Evolutionary conservation across 2,888 invertebrate species (phyloP), one percentile per base, ranked within the genome.

Genomic region (Scaptomyza reducta): DNA sequence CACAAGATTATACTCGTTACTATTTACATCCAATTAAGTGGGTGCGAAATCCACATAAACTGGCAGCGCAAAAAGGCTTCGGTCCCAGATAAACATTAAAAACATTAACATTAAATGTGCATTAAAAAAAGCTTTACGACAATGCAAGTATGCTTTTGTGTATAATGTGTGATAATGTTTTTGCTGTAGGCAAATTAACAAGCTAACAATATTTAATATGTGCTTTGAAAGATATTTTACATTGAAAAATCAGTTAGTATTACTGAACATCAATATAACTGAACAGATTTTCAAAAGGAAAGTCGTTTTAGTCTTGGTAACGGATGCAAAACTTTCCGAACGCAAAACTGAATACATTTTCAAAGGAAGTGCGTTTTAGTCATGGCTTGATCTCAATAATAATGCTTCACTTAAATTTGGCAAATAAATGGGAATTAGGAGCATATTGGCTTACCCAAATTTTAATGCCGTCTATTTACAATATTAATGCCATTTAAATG

Each of bases 11-110:
- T 16, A 14, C 35, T 60, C n/a, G 41, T 42, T 18, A 14, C 40
- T 46, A 68, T 68, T 57, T 53, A 42, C 53, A 54, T 16, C 10
- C 64, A 69, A 64, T 64, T 55, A 58, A 64, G 41, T 74, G 44
- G 35, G 7, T 64, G 64, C 33, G 44, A 70, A 60, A 60, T 60
- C 41, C 31, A 57, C 53, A 54, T 61, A 62, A 70, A 57, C 31
- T 6, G 31, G n/a, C 40, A 49, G 50, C 11, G 13, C n/a, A n/a
- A n/a, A n/a, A n/a, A n/a, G n/a, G n/a, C n/a, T n/a, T 10, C 25
- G 31, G 31, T 14, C 14, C 33, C 29, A 65, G 45, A 57, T 45
- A 62, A 58, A 46, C 33, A 62, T 68, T 57, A 18, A 22, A 18
- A 22, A 18, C 38, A 14, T 53, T 41, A 6, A 53, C 55, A 57